These are phyloP conservation scores for Leptodactylus fuscus DNA, from an alignment of 2,113 vertebrate species.

Conservation along the genomic window DNA sequence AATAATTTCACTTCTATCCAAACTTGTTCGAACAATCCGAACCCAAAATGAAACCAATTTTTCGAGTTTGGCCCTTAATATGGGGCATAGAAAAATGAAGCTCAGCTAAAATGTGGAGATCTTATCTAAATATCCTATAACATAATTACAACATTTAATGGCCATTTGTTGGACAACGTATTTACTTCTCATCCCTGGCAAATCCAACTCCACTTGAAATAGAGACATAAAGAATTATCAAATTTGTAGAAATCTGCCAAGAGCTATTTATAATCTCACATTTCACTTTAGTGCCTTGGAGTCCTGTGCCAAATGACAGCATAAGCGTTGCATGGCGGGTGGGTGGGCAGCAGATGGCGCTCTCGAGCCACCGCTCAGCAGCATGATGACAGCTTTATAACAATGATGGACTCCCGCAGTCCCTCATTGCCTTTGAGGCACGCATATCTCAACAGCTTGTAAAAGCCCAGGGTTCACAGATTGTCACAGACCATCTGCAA, in stretches of 20 bases:
- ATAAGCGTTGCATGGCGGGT: too few relatives aligned
- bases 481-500: constrained; percentile 58
- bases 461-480: constrained; percentile 60
- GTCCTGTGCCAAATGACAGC: background rate
- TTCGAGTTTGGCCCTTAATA: too few relatives aligned
- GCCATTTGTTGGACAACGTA: background rate
- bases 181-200: background rate
- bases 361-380: constrained; percentile 27
- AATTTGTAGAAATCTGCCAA: background rate
- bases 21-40: too few relatives aligned
- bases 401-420: constrained; percentile 56
- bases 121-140: too few relatives aligned
- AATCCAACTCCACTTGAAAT: constrained; percentile 17
- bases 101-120: background rate
- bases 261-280: constrained; percentile 24
- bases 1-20: too few relatives aligned
- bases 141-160: background rate
- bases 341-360: constrained; percentile 46
- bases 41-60: too few relatives aligned
- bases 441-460: constrained; percentile 59
- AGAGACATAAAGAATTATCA: constrained; percentile 4
- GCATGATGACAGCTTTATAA: constrained; percentile 53
- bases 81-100: too few relatives aligned
- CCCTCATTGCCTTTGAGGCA: constrained; percentile 52
- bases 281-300: background rate